Evolutionary conservation across 1,140 invertebrate species (phyloP).

Genomic region (Harlomillsia oculata): DNA sequence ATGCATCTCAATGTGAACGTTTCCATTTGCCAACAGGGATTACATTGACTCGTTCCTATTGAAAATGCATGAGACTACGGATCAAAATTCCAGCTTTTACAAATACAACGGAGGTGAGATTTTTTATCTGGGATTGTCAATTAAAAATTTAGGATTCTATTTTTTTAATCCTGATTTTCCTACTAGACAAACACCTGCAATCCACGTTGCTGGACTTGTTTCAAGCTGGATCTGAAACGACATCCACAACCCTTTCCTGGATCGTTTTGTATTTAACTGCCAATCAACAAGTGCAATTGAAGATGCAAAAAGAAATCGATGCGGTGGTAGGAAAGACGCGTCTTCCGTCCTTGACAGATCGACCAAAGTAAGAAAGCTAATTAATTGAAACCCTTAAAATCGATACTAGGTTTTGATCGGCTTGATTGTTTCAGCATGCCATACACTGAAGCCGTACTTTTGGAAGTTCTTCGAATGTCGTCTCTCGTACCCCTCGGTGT

Average conservation of each 20-base stretch:
- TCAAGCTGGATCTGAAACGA: slow-evolving; percentile 41
- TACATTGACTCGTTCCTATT: slow-evolving; percentile 13
- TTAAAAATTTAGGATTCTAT: not conserved
- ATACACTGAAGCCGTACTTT: slow-evolving; percentile 62
- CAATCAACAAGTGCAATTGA: slow-evolving; percentile 1
- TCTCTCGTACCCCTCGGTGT: slow-evolving; percentile 66
- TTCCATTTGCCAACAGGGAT: no score
- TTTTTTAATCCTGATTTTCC: not conserved
- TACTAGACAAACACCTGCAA: slow-evolving; percentile 10
- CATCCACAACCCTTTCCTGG: slow-evolving; percentile 37
- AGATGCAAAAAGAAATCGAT: slow-evolving; percentile 17
- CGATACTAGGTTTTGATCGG: not conserved
- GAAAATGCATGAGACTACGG: slow-evolving; percentile 13
- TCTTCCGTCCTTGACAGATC: not conserved
- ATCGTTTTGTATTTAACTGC: slow-evolving; percentile 10
- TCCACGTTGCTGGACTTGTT: slow-evolving; percentile 17
- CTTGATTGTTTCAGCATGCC: slow-evolving; percentile 50
- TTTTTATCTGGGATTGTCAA: not conserved
- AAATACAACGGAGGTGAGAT: slow-evolving; percentile 13
- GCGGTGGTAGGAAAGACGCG: not conserved
- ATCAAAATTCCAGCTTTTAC: slow-evolving; percentile 21
- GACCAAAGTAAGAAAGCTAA: not conserved
- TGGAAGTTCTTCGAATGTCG: slow-evolving; percentile 65
- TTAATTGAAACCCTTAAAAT: not conserved
- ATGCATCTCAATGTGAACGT: no score